A percentile compares a stretch with the other conserved stretches of the same genome.
Conservation (phyloP, 2,113 vertebrate genomes). For the Proteles cristata region DNA sequence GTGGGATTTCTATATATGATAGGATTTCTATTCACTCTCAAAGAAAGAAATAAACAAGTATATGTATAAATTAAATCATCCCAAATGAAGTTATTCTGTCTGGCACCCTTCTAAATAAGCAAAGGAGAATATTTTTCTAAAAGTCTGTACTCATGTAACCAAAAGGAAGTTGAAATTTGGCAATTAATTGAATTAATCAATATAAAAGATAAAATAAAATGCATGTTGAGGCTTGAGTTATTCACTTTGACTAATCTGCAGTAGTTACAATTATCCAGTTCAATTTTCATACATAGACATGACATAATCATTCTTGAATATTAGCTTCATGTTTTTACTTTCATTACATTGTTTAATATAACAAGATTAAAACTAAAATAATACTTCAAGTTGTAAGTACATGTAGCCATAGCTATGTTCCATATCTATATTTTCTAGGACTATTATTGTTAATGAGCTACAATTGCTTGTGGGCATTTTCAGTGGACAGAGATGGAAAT, state of each 20-base stretch:
- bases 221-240: background rate
- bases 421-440: background rate
- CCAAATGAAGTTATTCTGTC: background rate
- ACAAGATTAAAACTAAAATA: background rate
- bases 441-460: background rate
- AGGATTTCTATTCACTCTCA: background rate
- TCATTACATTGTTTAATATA: background rate
- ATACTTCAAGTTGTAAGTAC: background rate
- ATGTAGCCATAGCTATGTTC: background rate
- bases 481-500: background rate
- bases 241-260: background rate
- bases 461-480: background rate
- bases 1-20: background rate
- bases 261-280: background rate
- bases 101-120: background rate
- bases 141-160: background rate
- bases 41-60: background rate
- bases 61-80: background rate
- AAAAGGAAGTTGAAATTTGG: background rate
- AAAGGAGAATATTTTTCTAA: background rate
- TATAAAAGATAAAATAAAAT: background rate
- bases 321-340: background rate
- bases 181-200: background rate
- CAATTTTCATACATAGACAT: background rate
- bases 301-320: background rate